Evolutionary conservation across 2,888 invertebrate genomes (phyloP), one percentile per base, ranked within the genome.

Genomic region (Nasonia oneida): DNA sequence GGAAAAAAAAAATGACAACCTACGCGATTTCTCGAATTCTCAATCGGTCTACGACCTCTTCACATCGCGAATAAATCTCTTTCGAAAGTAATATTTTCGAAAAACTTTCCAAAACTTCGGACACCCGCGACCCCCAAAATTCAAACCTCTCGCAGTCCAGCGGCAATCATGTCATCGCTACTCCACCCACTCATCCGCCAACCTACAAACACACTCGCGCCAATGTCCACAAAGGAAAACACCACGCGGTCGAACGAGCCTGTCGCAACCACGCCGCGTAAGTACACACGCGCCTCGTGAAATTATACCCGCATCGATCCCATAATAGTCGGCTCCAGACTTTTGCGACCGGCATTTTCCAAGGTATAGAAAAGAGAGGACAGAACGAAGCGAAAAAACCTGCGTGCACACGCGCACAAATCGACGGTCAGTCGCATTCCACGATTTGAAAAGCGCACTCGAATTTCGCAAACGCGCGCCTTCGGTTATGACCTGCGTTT

Each of bases 381-480:
- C 53, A 64, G 29, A 29, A 64, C 3, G 53, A 10, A 18, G 53
- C 1, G 23, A 14, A 67, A 29, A 57, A 4, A 57, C 53, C 14
- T 10, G 3, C 12, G 12, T 23, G 29, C 23, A 12, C 29, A 12
- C 23, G 12, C 14, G 14, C 2, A 29, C 29, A 8, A 12, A 29
- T 12, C 57, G 67, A 15, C 23, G 67, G 8, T 29, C 33, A 29
- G 67, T 29, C 67, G 64, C 64, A 23, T 64, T 64, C 23, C 18
- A 5, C 14, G n/a, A n/a, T 50, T 39, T 15, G 76, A 39, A 61
- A 77, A 77, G n/a, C 61, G 57, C 76, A 37, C 23, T 33, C 64
- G 78, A 79, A 50, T 79, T 79, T 79, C 78, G 76, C 39, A 76
- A 76, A 37, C 53, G 5, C 53, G 53, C 10, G 2, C 23, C 2